phyloP scores from a whole-genome alignment of 2,888 invertebrate genomes.

The Caenorhabditis virilis region DNA sequence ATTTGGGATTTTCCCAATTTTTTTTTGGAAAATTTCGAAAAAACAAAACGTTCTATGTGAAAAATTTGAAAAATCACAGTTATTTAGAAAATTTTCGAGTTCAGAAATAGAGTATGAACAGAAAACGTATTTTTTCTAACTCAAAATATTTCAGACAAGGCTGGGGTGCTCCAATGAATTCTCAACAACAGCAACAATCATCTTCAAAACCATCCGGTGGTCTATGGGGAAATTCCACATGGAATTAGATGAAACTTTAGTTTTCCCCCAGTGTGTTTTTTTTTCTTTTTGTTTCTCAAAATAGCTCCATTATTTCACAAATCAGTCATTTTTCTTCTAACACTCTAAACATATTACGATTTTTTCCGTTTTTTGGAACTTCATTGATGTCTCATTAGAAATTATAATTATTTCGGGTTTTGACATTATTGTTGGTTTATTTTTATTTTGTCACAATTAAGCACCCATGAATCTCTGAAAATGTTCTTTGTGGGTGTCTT shows the following conservation, averaged over 20 bases:
- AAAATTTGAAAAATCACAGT: no score
- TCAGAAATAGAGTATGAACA: no score
- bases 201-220: background rate
- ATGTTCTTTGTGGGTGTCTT: no score
- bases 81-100: no score
- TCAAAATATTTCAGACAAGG: constrained; percentile 4
- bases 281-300: background rate
- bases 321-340: background rate
- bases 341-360: background rate
- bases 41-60: no score
- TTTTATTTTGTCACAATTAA: constrained; percentile 4
- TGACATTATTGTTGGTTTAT: constrained; percentile 1
- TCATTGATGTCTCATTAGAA: background rate
- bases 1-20: no score
- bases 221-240: constrained; percentile 1
- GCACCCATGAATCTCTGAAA: no score
- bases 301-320: background rate
- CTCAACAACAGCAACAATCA: background rate
- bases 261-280: no score
- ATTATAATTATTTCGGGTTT: constrained; percentile 9
- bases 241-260: constrained; percentile 1
- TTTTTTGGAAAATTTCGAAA: no score
- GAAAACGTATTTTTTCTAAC: constrained; percentile 4
- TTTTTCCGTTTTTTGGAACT: background rate
- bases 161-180: background rate